These are phyloP conservation scores for Myotis vivesi DNA, from an alignment of 2,797 vertebrate species.

Conservation along the genomic window DNA sequence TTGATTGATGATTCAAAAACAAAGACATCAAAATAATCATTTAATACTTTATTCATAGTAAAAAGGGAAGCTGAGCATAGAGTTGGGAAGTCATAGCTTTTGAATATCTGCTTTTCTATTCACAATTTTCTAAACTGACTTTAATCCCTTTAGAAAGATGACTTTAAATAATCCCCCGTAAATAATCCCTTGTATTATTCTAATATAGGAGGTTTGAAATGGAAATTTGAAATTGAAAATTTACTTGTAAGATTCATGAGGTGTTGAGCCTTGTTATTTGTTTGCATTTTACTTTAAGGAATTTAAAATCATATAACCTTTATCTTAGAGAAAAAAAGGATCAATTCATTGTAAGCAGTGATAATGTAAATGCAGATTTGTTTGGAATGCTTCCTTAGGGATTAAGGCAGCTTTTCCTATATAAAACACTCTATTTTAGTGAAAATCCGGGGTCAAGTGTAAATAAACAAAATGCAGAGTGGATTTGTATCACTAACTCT, in stretches of 20 bases:
- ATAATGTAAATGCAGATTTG: not conserved
- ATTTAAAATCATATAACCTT: not conserved
- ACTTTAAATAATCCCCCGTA: not conserved
- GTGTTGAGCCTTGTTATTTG: not conserved
- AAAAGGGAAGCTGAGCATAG: not conserved
- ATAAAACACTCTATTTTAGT: not conserved
- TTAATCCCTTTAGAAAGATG: not conserved
- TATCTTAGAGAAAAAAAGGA: not conserved
- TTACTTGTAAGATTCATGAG: slow-evolving; percentile 12
- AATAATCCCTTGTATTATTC: not conserved
- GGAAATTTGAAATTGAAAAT: slow-evolving; percentile 4
- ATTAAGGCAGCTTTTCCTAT: not conserved
- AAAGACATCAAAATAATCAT: not conserved
- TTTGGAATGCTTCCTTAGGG: not conserved
- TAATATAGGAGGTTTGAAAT: not conserved
- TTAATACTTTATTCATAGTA: not conserved
- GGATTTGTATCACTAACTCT: not conserved
- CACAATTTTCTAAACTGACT: not conserved
- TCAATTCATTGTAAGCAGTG: not conserved
- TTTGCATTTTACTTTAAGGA: not conserved
- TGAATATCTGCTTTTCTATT: not conserved
- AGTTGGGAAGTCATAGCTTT: not conserved
- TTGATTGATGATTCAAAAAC: not conserved
- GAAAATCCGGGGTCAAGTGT: not conserved
- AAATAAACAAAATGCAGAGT: not conserved